Evolutionary conservation across 1,140 invertebrate species (phyloP).

Genomic region (Brachionus calyciflorus): DNA sequence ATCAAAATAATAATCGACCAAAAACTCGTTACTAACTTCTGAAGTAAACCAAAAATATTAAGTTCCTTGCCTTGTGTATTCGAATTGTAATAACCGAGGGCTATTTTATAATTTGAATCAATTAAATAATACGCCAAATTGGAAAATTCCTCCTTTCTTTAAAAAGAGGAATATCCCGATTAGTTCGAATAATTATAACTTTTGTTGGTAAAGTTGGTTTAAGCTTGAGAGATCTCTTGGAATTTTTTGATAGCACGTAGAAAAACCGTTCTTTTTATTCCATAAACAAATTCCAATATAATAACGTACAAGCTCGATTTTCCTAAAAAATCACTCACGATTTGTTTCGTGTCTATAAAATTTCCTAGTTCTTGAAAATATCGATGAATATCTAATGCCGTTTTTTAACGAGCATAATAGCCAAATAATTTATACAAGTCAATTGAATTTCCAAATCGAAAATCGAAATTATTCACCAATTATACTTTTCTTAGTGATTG

Average conservation of each 20-base stretch:
- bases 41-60: conserved; percentile 17
- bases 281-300: conserved; percentile 32
- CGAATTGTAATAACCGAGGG: conserved; percentile 1
- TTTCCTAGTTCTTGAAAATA: conserved; percentile 10
- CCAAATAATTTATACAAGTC: background rate
- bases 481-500: background rate
- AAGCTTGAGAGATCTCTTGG: conserved; percentile 4
- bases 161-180: no score
- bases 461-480: background rate
- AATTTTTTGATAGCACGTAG: conserved; percentile 28
- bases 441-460: background rate
- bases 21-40: conserved; percentile 3
- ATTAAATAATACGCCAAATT: conserved; percentile 26
- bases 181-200: no score
- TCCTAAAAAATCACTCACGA: background rate
- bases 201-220: no score
- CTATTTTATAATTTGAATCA: conserved; percentile 23
- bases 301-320: background rate
- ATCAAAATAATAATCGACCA: background rate
- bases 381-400: conserved; percentile 3
- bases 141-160: conserved; percentile 21
- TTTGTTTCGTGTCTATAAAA: background rate
- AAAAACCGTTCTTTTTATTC: conserved; percentile 28
- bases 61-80: conserved; percentile 7
- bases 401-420: conserved; percentile 19